A percentile compares a stretch with the other conserved stretches of the same genome.
These are phyloP conservation scores for Cyprinodon variegatus DNA, from an alignment of 2,113 vertebrate species.

Conservation along the genomic window DNA sequence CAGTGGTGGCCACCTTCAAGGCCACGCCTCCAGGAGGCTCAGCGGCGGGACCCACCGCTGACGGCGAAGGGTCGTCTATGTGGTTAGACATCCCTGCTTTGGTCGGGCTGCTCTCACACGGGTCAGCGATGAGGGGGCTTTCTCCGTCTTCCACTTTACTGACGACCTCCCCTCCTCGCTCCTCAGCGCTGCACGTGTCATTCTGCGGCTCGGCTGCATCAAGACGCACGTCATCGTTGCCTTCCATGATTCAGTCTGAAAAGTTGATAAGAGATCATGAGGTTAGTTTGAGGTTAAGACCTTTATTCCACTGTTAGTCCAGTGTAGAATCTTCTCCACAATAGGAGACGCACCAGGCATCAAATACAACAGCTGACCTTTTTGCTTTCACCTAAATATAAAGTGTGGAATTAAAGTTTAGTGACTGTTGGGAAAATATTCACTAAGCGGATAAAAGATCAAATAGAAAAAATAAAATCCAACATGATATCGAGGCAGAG, in stretches of 20 bases:
- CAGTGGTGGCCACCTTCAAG: conserved; percentile 90
- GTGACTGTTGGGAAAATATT: too few species aligned
- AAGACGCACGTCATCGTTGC: conserved; percentile 83
- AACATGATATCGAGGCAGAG: too few species aligned
- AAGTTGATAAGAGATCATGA: conserved; percentile 46
- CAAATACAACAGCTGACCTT: background rate
- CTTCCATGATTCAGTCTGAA: conserved; percentile 80
- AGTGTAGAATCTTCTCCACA: background rate
- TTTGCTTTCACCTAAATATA: too few species aligned
- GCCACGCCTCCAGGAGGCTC: conserved; percentile 88
- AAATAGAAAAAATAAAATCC: too few species aligned
- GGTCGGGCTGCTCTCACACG: conserved; percentile 85
- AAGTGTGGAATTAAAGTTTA: too few species aligned
- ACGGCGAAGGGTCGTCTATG: conserved; percentile 81
- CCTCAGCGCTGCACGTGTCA: conserved; percentile 59
- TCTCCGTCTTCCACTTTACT: conserved; percentile 87
- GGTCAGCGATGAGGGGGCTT: conserved; percentile 81
- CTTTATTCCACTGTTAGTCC: conserved; percentile 39
- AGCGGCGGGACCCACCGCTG: conserved; percentile 80
- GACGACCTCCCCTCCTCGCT: conserved; percentile 54
- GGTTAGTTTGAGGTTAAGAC: conserved; percentile 50
- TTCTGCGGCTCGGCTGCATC: conserved; percentile 82
- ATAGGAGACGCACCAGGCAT: background rate
- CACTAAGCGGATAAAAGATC: too few species aligned
- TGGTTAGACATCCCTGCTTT: conserved; percentile 86